Evolutionary conservation across 2,113 vertebrate genomes (phyloP).

Genomic region (Sylvilagus bachmani): DNA sequence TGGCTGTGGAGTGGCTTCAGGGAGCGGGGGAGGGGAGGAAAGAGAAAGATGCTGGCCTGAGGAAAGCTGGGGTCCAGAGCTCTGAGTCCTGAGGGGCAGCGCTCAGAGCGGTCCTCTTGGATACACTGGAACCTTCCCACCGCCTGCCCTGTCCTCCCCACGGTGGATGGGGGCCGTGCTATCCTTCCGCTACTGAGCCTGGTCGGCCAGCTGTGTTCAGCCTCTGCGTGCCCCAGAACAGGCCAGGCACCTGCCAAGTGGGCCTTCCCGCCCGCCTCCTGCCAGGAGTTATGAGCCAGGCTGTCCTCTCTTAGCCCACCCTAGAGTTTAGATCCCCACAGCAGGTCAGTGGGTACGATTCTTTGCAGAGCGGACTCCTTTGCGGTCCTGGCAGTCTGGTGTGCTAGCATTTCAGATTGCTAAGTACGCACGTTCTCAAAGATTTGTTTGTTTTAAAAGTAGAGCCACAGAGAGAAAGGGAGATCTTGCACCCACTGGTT

Average conservation of each 20-base stretch:
- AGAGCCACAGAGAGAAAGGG: too few relatives aligned
- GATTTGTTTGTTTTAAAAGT: too few relatives aligned
- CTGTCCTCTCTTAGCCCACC: background rate
- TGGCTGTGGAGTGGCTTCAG: background rate
- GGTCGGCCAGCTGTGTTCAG: background rate
- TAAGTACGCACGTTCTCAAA: too few relatives aligned
- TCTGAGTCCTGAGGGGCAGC: rapidly evolving
- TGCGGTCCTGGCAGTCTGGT: background rate
- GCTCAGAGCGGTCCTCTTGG: too few relatives aligned
- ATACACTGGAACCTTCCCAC: background rate
- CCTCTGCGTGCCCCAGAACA: background rate
- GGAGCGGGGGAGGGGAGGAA: background rate
- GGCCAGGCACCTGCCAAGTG: background rate
- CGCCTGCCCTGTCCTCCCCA: too few relatives aligned
- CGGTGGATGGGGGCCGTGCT: too few relatives aligned
- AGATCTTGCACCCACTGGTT: too few relatives aligned
- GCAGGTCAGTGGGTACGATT: background rate
- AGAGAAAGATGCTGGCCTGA: background rate
- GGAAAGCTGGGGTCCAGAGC: background rate
- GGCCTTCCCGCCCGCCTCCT: too few relatives aligned
- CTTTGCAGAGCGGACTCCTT: background rate
- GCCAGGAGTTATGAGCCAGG: background rate
- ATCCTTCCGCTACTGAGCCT: background rate
- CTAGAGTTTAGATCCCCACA: background rate
- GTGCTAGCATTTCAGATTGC: background rate